Evolutionary conservation across 2,797 vertebrate genomes (phyloP), one percentile per base, ranked within the genome.

Genomic region (Pseudomugil gertrudae): DNA sequence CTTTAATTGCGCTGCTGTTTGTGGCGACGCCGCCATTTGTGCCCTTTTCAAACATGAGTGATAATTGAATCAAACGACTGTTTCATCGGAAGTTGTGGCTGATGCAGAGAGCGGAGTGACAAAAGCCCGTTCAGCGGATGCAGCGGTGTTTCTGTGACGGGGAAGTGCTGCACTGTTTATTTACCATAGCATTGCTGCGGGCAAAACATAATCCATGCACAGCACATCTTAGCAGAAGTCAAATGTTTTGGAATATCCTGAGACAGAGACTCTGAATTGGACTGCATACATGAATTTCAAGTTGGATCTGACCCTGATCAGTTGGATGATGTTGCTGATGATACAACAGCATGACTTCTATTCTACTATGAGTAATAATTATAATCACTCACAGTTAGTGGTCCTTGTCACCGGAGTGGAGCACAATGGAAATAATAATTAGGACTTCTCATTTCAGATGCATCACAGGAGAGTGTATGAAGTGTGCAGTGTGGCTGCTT

Each of bases 361-460:
- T 89, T 91, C 84, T 87, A 81, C 88, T 82, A 88, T 62, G 77
- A 76, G 71, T 91, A 88, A 89, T 90, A 90, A 92, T 91, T 89
- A 92, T 89, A 92, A 92, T 92, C 89, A 90, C 89, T 89, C 89
- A 84, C 90, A 89, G 89, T 81, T 84, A 90, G 89, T 86, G 90
- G 89, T 91, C 84, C 89, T 92, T 84, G 87, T 92, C 87, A 84
- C 81, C 84, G 88, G 87, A 90, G 87, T 81, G 83, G 82, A 84
- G 81, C 82, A 92, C 89, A 92, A 92, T 90, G 85, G 89, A 92
- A 92, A 91, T 90, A 90, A 92, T 91, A 92, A 91, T 92, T 91
- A 92, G 84, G 84, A 88, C 84, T 84, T 84, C 83, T 90, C 84
- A 77, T 90, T 91, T 90, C 84, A 84, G 72, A 90, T 89, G 85